These are phyloP conservation scores for Rhinogobius similis DNA, from an alignment of 2,113 vertebrate genomes.

Conservation along the genomic window DNA sequence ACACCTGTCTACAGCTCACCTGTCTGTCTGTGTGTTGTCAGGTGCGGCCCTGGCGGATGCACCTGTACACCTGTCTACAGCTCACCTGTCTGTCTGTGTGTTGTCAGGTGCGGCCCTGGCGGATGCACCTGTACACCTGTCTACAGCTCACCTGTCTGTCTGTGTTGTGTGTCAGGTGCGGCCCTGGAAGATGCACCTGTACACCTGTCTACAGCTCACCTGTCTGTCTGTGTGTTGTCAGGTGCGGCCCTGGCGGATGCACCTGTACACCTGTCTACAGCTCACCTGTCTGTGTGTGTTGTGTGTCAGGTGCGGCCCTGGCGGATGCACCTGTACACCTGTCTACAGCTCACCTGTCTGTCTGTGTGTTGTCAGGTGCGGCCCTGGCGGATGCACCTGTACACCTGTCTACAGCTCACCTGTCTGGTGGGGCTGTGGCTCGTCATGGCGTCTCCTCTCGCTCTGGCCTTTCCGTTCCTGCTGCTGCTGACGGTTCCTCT, in stretches of 20 bases:
- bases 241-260: conserved; percentile 89
- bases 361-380: conserved; percentile 79
- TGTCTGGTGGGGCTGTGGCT: conserved; percentile 91
- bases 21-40: too few species aligned
- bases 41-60: too few species aligned
- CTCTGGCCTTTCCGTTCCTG: conserved; percentile 92
- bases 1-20: not conserved
- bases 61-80: too few species aligned
- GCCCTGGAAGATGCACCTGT: too few species aligned
- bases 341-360: not conserved
- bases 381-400: conserved; percentile 91
- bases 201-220: not conserved
- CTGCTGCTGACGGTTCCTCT: conserved; percentile 92
- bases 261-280: conserved; percentile 89
- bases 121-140: too few species aligned
- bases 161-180: too few species aligned
- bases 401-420: conserved; percentile 85
- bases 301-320: too few species aligned
- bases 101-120: too few species aligned
- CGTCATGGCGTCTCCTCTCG: conserved; percentile 90
- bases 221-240: too few species aligned
- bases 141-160: not conserved
- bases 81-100: too few species aligned
- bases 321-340: too few species aligned
- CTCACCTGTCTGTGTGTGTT: conserved; percentile 87